phyloP scores from a whole-genome alignment of 2,113 vertebrate genomes.

The Pseudorhombus dupliciocellatus region DNA sequence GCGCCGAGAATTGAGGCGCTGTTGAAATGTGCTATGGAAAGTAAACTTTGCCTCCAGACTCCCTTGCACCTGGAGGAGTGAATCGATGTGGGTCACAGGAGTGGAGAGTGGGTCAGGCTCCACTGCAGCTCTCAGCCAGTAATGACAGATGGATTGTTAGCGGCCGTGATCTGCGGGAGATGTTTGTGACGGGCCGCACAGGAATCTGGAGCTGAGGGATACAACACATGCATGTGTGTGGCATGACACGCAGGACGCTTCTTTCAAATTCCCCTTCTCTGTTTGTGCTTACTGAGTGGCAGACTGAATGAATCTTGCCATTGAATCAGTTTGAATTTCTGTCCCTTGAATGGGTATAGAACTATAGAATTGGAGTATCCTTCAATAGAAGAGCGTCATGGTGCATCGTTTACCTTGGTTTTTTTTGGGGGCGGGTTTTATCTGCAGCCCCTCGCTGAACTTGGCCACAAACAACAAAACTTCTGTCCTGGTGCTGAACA shows the following conservation, averaged over 20 bases:
- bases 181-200: slow-evolving; percentile 10
- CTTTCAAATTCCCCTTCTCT: too few species aligned
- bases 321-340: too few species aligned
- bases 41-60: slow-evolving; percentile 10
- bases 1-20: neutral
- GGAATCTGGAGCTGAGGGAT: slow-evolving; percentile 28
- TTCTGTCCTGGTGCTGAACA: neutral
- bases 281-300: too few species aligned
- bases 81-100: slow-evolving; percentile 46
- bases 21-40: neutral
- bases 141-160: slow-evolving; percentile 56
- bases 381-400: too few species aligned
- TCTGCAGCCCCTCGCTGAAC: too few species aligned
- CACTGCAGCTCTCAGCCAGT: slow-evolving; percentile 31
- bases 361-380: too few species aligned
- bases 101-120: slow-evolving; percentile 65
- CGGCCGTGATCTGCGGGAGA: slow-evolving; percentile 27
- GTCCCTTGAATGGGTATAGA: too few species aligned
- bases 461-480: too few species aligned
- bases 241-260: too few species aligned
- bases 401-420: too few species aligned
- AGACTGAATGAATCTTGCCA: too few species aligned
- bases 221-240: neutral
- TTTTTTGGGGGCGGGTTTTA: too few species aligned
- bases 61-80: slow-evolving; percentile 40